Evolutionary conservation across 1,140 invertebrate genomes (phyloP).

Genomic region (Rhagoletis pomonella): DNA sequence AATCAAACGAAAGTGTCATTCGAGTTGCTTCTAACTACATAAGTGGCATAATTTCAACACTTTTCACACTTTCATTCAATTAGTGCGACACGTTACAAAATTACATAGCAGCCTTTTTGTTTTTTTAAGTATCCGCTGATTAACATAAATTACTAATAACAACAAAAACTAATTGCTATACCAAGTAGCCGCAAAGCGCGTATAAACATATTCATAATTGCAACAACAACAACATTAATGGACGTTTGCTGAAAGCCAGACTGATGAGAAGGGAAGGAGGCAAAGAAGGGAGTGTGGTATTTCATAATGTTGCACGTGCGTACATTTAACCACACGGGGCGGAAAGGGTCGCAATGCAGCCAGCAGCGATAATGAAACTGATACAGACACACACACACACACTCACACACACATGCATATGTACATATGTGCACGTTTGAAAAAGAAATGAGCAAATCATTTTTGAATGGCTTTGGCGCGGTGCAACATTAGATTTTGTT

Average conservation of each 20-base stretch:
- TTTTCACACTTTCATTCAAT: conserved; percentile 34
- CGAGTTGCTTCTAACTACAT: not conserved
- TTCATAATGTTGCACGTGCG: conserved; percentile 50
- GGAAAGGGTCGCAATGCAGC: not conserved
- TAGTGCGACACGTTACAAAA: conserved; percentile 11
- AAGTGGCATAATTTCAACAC: not conserved
- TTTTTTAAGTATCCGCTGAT: conserved; percentile 27
- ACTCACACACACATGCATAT: not conserved
- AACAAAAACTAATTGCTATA: conserved; percentile 27
- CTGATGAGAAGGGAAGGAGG: not conserved
- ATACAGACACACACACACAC: not conserved
- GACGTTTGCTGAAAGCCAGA: not conserved
- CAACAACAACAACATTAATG: not conserved
- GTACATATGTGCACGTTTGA: not conserved
- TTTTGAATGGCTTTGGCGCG: not conserved
- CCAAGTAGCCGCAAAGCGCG: not conserved
- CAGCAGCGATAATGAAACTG: not conserved
- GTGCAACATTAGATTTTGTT: not conserved
- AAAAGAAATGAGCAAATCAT: not conserved
- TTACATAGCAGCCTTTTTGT: not conserved
- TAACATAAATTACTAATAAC: conserved; percentile 49
- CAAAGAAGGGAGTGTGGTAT: conserved; percentile 29
- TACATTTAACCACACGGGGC: conserved; percentile 10
- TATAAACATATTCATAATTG: conserved; percentile 41
- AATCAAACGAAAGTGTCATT: conserved; percentile 9